Base-by-base conservation (phyloP, 1,140 invertebrate genomes). In the Zaprionus taronus region DNA sequence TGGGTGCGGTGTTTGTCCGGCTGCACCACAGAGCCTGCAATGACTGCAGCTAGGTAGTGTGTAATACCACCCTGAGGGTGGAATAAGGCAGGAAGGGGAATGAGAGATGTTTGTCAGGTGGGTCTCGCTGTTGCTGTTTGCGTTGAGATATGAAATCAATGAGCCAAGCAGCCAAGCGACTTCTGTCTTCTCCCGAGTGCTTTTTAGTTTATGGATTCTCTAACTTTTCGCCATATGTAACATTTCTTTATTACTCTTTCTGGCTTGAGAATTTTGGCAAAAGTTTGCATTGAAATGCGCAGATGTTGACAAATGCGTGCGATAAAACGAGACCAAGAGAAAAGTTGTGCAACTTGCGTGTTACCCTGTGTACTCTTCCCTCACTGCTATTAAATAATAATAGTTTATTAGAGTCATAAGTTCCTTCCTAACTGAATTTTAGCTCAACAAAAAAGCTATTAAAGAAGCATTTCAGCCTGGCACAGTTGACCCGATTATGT, bases 81-180 rank as follows among this genome's bases (percentile, higher is more conserved):
- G 61, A 47, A 41, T n/a, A 6, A 7, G 31, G 4, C 31, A 7
- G 15, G 5, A 4, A 41, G n/a, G 38, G 15, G 2, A n/a, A 6
- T 51, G 58, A 28, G 2, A 47, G 3, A 47, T 17, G n/a, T 17
- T 17, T 44, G 41, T 17, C 15, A 44, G 41, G 41, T 44, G 41
- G n/a, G 41, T n/a, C 15, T 17, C 31, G 7, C 5, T 17, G n/a
- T 11, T 15, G 5, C n/a, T 71, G 77, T n/a, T 58, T 61, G 24
- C 14, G 44, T 80, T 77, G 70, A 53, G 65, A 80, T 72, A 61
- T 71, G 73, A 80, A 87, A 89, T 83, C 84, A 80, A 86, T 87
- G 66, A 78, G 70, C 47, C 47, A 17, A 17, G 17, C 47, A 49
- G 38, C 26, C 12, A 41, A n/a, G 38, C 38, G 38, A 41, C 38